Base-by-base conservation (phyloP, 2,888 invertebrate genomes). In the Folsomia manolachei region DNA sequence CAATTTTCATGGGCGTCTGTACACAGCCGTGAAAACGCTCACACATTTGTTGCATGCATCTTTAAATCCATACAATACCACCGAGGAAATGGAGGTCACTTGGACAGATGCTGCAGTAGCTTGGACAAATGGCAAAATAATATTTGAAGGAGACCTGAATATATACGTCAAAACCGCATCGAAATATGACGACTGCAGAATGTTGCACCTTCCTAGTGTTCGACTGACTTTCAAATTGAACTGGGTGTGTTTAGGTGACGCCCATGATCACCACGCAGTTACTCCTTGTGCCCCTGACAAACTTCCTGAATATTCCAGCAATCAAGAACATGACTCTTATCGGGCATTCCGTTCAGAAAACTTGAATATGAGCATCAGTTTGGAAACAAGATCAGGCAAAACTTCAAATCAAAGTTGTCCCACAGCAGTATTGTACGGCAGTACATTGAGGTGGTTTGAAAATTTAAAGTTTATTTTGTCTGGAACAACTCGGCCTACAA, bases 51-150 rank as follows among this genome's bases (percentile, higher is more conserved):
- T 99, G 74, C 97, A 97, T 83, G 97, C 97, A 1, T 97, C 97
- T 0, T 87, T 96, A 14, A 97, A 99, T 86, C 99, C 99, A 0
- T 99, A 98, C 84, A 99, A 99, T 83, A 95, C 95, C 2, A 98
- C 98, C 0, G 99, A 99, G 84, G 94, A 98, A 85, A 97, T 99
- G 94, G 98, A 99, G 84, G 88, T 97, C 77, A 93, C 94, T 0
- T 99, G 98, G 97, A 91, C 90, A 53, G 90, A 94, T 81, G 89
- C 97, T 1, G 91, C 93, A 39, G 89, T 99, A 82, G 96, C 98
- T 82, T 98, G 98, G 97, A 95, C 95, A 0, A 94, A 95, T 83
- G 95, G 90, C 0, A 93, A 92, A 84, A 91, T 95, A 72, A 90
- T 94, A 66, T 91, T 95, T 82, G 93, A 95, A 82, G 97, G 97